Evolutionary conservation across 2,113 vertebrate species (phyloP), one percentile per base, ranked within the genome.

Genomic region (Crotalus horridus): DNA sequence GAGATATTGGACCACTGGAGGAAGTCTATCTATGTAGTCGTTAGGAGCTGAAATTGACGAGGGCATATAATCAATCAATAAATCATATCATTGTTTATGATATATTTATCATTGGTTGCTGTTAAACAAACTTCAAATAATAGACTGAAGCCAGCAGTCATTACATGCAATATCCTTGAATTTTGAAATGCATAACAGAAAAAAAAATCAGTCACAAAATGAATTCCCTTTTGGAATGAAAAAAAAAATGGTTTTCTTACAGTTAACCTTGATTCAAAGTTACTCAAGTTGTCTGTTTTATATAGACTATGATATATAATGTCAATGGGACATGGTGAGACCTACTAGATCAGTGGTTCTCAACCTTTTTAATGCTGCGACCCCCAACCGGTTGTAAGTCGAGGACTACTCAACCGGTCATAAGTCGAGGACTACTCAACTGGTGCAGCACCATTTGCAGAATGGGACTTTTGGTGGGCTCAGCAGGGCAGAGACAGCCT

Each of bases 131-230:
- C 87, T 58, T 81, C 53, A 85, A 48, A 89, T 81, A 92, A 85
- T 17, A 51, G 54, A 29, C 81, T 89, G 81, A 81, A 74, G 53
- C 81, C 24, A 26, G 12, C 39, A 88, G 86, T 39, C 48, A 53
- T 88, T 64, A 92, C 0, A 0, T 61, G 53, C 6, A 51, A 91
- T 81, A 56, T 10, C 90, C 91, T 85, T 69, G 11, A 69, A 69
- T 69, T n/a, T 87, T 88, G 74, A 93, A 86, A 88, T 48, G 46
- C 54, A 24, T 90, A 88, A 92, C 88, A 91, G 43, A 1, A 43
- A 55, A 58, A 95, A 56, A 33, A 64, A n/a, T 81, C 33, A 81
- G 33, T 23, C 74, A 81, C 33, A 81, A 81, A 81, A 81, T 39
- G 15, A 17, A 81, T 81, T 26, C 39, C 64, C 1, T 90, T 53